Conservation (phyloP, 2,888 invertebrate species). For the Lymantria monacha region DNA sequence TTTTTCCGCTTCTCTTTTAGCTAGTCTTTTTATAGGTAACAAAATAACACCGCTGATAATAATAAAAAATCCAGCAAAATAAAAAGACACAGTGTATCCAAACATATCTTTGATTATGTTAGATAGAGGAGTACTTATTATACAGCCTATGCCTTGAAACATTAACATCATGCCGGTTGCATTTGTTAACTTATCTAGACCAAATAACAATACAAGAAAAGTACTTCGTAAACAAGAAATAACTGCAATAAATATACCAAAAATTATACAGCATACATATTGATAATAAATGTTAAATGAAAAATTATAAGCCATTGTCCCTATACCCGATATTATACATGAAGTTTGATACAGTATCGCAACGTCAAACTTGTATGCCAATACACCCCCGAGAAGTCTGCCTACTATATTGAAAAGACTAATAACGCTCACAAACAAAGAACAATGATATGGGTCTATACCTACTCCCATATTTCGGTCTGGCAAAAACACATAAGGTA, state of each 20-base stretch:
- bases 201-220: conserved; percentile 62
- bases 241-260: conserved; percentile 58
- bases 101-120: conserved; percentile 50
- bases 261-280: conserved; percentile 54
- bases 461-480: conserved; percentile 54
- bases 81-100: conserved; percentile 58
- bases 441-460: conserved; percentile 49
- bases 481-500: conserved; percentile 39
- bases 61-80: conserved; percentile 57
- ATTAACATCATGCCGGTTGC: conserved; percentile 66
- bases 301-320: conserved; percentile 53
- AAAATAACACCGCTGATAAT: conserved; percentile 48
- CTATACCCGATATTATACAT: conserved; percentile 46
- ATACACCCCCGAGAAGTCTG: conserved; percentile 50
- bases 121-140: conserved; percentile 65
- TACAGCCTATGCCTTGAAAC: conserved; percentile 65
- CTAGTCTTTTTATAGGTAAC: conserved; percentile 19
- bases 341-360: conserved; percentile 40
- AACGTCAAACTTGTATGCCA: conserved; percentile 57
- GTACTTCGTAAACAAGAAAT: conserved; percentile 57
- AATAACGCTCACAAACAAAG: conserved; percentile 62
- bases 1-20: conserved; percentile 30
- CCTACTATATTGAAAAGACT: conserved; percentile 60
- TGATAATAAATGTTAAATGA: conserved; percentile 58
- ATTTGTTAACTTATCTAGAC: conserved; percentile 70